Evolutionary conservation across 1,140 invertebrate species (phyloP).

Genomic region (Zaprionus lachaisei): DNA sequence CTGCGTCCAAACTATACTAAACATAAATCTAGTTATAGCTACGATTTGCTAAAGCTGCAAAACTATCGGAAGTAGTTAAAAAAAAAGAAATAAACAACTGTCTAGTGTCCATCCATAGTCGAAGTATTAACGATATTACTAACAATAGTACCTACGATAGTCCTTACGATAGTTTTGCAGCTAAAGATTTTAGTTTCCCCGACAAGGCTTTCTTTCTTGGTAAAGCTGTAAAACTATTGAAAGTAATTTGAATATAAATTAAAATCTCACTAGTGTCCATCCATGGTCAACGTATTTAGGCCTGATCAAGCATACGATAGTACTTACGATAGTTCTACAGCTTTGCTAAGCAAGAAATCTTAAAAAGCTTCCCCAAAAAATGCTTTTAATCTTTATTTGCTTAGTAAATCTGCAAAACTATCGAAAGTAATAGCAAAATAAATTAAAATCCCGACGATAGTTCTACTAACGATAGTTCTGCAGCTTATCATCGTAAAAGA

Average conservation of each 20-base stretch:
- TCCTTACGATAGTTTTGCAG: neutral
- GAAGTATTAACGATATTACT: neutral
- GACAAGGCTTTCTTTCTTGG: too few species aligned
- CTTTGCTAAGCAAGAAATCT: neutral
- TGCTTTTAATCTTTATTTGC: too few species aligned
- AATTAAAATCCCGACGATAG: neutral
- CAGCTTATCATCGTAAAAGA: slow-evolving; percentile 4
- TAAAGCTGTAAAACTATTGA: too few species aligned
- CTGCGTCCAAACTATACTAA: slow-evolving; percentile 15
- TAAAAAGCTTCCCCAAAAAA: too few species aligned
- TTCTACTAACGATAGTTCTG: neutral
- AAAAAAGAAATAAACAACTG: neutral
- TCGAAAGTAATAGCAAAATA: neutral
- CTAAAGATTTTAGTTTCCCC: too few species aligned
- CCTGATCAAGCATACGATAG: neutral
- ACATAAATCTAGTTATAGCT: slow-evolving; percentile 5
- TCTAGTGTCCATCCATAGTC: neutral
- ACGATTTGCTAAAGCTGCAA: neutral
- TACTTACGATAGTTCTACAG: neutral
- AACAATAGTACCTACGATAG: too few species aligned
- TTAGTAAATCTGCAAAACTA: too few species aligned
- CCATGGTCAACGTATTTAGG: neutral
- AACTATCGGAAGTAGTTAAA: neutral
- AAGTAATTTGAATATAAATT: neutral
- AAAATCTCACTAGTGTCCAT: neutral